Evolutionary conservation across 1,140 invertebrate genomes (phyloP).

Genomic region (Galleria mellonella): DNA sequence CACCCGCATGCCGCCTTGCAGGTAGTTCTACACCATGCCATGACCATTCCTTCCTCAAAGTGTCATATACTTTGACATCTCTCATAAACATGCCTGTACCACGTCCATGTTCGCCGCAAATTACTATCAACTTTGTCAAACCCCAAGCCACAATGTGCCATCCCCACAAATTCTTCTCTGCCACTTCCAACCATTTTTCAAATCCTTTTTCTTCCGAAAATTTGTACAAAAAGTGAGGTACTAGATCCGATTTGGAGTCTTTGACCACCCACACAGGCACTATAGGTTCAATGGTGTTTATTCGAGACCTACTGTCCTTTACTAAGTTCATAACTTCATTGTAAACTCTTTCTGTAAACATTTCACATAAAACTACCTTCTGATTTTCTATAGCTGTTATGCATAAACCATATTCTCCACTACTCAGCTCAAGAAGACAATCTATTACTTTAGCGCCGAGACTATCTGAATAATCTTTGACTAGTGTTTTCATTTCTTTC

Average conservation of each 20-base stretch:
- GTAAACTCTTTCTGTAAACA: constrained; percentile 49
- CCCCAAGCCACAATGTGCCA: constrained; percentile 49
- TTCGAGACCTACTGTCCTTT: constrained; percentile 29
- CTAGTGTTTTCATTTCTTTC: constrained; percentile 25
- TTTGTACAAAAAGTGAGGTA: constrained; percentile 42
- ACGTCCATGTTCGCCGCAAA: constrained; percentile 50
- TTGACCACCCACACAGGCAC: constrained; percentile 42
- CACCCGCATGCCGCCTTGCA: constrained; percentile 40
- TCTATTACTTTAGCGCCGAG: constrained; percentile 48
- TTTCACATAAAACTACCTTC: constrained; percentile 30
- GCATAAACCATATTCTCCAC: constrained; percentile 16
- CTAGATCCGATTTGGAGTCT: constrained; percentile 26
- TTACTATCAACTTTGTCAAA: constrained; percentile 39
- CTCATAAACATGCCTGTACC: constrained; percentile 47
- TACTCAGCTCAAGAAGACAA: constrained; percentile 26
- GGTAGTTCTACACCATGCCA: constrained; percentile 48
- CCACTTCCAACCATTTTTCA: constrained; percentile 45
- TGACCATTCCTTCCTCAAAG: constrained; percentile 43
- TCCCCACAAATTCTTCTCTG: constrained; percentile 55
- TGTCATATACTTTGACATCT: constrained; percentile 55
- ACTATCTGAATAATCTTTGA: constrained; percentile 36
- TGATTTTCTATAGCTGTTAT: constrained; percentile 11
- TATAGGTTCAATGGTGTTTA: constrained; percentile 29
- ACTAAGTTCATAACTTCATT: constrained; percentile 40
- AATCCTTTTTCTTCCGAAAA: constrained; percentile 35